phyloP scores from a whole-genome alignment of 2,888 invertebrate genomes.

The Rhamnusium bicolor region DNA sequence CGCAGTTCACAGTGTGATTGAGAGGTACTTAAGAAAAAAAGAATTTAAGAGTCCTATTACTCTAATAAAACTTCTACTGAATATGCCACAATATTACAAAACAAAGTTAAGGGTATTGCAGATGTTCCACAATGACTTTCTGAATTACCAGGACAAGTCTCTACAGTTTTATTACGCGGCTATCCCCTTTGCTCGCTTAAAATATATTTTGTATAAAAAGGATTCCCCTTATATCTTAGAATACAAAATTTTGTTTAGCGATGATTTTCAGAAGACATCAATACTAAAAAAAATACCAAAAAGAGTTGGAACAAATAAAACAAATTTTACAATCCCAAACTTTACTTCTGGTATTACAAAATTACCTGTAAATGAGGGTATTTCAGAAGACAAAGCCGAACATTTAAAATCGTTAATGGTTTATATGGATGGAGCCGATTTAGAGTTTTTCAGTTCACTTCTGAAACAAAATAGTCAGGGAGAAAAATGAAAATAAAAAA shows the following conservation, averaged over 20 bases:
- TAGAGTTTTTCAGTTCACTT: neutral
- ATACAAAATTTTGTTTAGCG: neutral
- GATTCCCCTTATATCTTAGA: neutral
- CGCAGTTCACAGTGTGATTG: neutral
- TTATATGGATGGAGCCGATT: neutral
- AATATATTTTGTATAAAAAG: constrained; percentile 6
- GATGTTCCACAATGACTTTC: neutral
- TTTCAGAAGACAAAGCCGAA: neutral
- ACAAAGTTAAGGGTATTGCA: neutral
- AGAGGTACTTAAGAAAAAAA: too few relatives aligned
- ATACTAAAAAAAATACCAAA: neutral
- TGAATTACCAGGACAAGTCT: neutral
- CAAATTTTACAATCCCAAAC: neutral
- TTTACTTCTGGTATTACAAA: neutral
- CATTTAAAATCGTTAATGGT: neutral
- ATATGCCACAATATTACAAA: too few relatives aligned
- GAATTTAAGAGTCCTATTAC: too few relatives aligned
- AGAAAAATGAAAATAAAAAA: neutral
- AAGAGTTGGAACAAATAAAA: neutral
- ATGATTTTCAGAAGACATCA: constrained; percentile 2
- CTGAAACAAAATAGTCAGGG: too few relatives aligned
- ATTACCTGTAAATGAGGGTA: neutral
- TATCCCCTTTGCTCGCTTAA: neutral
- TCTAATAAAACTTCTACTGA: too few relatives aligned
- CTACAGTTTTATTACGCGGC: constrained; percentile 3